Conservation (phyloP, 1,140 invertebrate genomes). For the Manduca sexta region DNA sequence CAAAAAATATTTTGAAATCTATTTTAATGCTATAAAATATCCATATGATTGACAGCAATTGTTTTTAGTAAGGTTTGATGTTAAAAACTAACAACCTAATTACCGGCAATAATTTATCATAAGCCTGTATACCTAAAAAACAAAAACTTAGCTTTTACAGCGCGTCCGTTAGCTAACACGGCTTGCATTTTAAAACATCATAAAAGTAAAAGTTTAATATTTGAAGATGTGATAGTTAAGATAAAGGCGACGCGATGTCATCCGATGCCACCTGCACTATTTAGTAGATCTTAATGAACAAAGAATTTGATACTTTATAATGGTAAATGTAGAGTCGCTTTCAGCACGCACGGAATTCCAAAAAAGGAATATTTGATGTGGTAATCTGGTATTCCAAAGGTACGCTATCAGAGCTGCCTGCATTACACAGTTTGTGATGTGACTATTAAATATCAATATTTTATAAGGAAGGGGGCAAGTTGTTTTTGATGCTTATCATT, state of each 20-base stretch:
- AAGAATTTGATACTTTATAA: slow-evolving; percentile 13
- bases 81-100: not conserved
- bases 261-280: slow-evolving; percentile 57
- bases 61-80: not conserved
- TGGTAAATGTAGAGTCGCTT: slow-evolving; percentile 6
- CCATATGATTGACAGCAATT: too few species aligned
- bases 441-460: slow-evolving; percentile 70
- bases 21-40: too few species aligned
- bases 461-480: slow-evolving; percentile 53
- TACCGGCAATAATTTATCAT: not conserved
- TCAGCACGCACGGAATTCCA: slow-evolving; percentile 15
- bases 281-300: slow-evolving; percentile 15
- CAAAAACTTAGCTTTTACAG: slow-evolving; percentile 25
- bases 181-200: slow-evolving; percentile 52
- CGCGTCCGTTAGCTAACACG: slow-evolving; percentile 43
- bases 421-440: slow-evolving; percentile 55
- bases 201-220: slow-evolving; percentile 70
- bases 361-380: slow-evolving; percentile 61
- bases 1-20: too few species aligned
- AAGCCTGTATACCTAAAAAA: not conserved
- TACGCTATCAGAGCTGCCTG: slow-evolving; percentile 53
- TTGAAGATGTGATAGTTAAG: slow-evolving; percentile 63
- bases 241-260: slow-evolving; percentile 48
- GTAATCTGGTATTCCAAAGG: slow-evolving; percentile 65
- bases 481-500: slow-evolving; percentile 52